Base-by-base conservation (phyloP, 2,113 vertebrate species). In the Zapus hudsonius region DNA sequence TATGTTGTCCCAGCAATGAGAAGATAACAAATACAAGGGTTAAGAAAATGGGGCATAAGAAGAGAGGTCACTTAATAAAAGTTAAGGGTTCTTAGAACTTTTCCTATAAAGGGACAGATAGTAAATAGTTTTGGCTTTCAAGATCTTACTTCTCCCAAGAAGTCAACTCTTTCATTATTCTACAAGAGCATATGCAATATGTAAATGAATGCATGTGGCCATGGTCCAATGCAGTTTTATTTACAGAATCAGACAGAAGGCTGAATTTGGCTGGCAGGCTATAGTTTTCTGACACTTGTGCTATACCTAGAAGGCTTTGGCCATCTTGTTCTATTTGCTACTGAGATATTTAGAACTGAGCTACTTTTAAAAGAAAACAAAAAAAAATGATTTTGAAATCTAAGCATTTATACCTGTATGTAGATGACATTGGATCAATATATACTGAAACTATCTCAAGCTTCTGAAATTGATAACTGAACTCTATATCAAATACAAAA, bases 291-390 rank as follows among this genome's bases (percentile, higher is more conserved):
- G 42, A 87, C 10, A 92, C 29, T 10, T n/a, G 7, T 44, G 59
- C 74, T 57, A 61, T 36, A 81, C 25, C 42, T 67, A 57, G 6
- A 22, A 83, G 89, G 5, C 25, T 89, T 80, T 83, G 73, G 36
- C 42, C 19, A 82, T 67, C 8, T 61, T 67, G 12, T 73, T 84
- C 66, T 59, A 17, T 3, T 83, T 38, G 52, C 70, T 74, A 57
- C 3, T 59, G 5, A 90, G 66, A 82, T 38, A 27, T 63, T 78
- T 19, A 87, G 52, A 84, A 69, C 2, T 13, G 20, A 88, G 29
- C 52, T 82, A 67, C 67, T 47, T 92, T 42, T 67, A 61, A 81
- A 7, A 80, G n/a, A 52, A 91, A 93, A 84, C 36, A 23, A 63
- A n/a, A 23, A 63, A n/a, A 64, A 67, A 64, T 17, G 90, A 78